A percentile compares a stretch with the other conserved stretches of the same genome.
phyloP scores from a whole-genome alignment of 2,888 invertebrate species.

The Spicauda simplicius region DNA sequence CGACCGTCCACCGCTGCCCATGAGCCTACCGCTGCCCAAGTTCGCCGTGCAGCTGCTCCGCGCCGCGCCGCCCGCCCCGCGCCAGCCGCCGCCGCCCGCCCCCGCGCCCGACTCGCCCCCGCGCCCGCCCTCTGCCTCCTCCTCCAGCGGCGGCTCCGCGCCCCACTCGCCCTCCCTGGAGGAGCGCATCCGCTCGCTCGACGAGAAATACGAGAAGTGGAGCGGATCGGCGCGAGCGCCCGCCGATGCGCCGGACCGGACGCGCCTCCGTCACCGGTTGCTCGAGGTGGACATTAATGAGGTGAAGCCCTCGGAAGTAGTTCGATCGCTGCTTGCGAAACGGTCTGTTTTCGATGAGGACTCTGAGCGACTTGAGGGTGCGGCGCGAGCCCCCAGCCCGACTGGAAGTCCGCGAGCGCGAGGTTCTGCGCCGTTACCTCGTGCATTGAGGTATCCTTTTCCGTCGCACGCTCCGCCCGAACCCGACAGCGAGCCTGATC shows the following conservation, averaged over 20 bases:
- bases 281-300: conserved; percentile 92
- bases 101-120: conserved; percentile 87
- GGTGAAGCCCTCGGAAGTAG: conserved; percentile 96
- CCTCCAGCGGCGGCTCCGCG: conserved; percentile 89
- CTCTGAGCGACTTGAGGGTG: conserved; percentile 95
- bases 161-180: conserved; percentile 92
- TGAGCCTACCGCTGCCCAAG: conserved; percentile 94
- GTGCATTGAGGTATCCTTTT: conserved; percentile 70
- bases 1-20: conserved; percentile 87
- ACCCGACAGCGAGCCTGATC: conserved; percentile 25
- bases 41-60: conserved; percentile 91
- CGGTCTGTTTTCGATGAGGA: conserved; percentile 98
- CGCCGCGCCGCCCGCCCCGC: conserved; percentile 78
- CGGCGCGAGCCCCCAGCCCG: conserved; percentile 91
- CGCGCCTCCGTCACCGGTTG: conserved; percentile 88
- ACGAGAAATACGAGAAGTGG: conserved; percentile 97
- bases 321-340: conserved; percentile 95
- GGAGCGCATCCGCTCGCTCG: conserved; percentile 95
- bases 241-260: conserved; percentile 84
- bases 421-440: conserved; percentile 53
- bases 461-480: conserved; percentile 85
- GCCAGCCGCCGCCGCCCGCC: conserved; percentile 69
- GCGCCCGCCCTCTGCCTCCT: conserved; percentile 89
- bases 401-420: conserved; percentile 71
- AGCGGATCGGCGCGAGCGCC: conserved; percentile 85